A percentile compares a stretch with the other conserved stretches of the same genome.
phyloP scores from a whole-genome alignment of 2,888 invertebrate genomes.

The Tetrapedia diversipes region DNA sequence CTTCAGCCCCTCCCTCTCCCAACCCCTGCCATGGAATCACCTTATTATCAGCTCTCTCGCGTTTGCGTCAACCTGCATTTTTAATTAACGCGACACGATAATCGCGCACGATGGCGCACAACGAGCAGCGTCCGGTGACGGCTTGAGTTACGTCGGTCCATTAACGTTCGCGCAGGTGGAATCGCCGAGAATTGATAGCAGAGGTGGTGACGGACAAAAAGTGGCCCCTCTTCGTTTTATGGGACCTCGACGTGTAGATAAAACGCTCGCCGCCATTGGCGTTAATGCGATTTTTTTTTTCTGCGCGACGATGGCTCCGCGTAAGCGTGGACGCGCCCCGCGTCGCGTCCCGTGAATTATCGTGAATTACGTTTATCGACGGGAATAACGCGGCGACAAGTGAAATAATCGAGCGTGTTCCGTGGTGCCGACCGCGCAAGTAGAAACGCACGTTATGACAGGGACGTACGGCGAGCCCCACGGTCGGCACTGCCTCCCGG shows the following conservation, averaged over 20 bases:
- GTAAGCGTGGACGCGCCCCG: constrained; percentile 16
- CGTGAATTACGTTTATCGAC: constrained; percentile 58
- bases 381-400: constrained; percentile 20
- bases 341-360: constrained; percentile 41
- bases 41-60: neutral
- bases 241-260: constrained; percentile 48
- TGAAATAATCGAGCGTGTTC: constrained; percentile 37
- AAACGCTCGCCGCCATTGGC: constrained; percentile 52
- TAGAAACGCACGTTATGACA: constrained; percentile 32
- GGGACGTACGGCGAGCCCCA: neutral
- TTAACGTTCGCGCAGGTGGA: constrained; percentile 44
- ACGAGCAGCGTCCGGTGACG: constrained; percentile 5
- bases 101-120: constrained; percentile 15
- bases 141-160: constrained; percentile 43
- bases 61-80: constrained; percentile 15
- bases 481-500: constrained; percentile 37
- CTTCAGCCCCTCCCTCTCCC: neutral
- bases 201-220: constrained; percentile 53
- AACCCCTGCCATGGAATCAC: neutral
- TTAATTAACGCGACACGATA: constrained; percentile 37
- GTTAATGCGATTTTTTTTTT: constrained; percentile 52
- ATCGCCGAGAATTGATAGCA: constrained; percentile 53
- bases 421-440: constrained; percentile 13
- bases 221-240: constrained; percentile 51
- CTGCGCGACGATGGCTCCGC: constrained; percentile 1